Percentiles rank a stretch among this genome's conserved stretches.
These are phyloP conservation scores for Heliconius himera DNA, from an alignment of 1,140 invertebrate species.

Conservation along the genomic window DNA sequence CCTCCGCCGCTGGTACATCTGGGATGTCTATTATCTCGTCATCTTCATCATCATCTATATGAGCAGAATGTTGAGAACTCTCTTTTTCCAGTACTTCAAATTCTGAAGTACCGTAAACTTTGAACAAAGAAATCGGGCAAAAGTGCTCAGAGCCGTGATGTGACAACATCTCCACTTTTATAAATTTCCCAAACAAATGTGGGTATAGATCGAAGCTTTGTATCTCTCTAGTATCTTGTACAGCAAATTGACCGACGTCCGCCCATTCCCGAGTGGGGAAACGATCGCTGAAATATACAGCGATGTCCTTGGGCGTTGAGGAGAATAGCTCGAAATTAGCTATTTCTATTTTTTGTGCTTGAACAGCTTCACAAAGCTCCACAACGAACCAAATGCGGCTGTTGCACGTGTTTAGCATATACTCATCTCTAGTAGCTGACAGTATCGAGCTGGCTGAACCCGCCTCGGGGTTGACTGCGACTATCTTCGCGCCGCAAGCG, in stretches of 20 bases:
- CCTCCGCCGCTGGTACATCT: slow-evolving; percentile 66
- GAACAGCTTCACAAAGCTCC: slow-evolving; percentile 98
- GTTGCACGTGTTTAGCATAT: slow-evolving; percentile 98
- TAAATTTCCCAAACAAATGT: slow-evolving; percentile 95
- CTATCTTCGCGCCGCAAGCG: slow-evolving; percentile 98
- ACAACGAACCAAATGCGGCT: slow-evolving; percentile 97
- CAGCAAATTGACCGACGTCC: slow-evolving; percentile 92
- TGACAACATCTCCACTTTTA: slow-evolving; percentile 94
- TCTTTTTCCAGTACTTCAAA: slow-evolving; percentile 93
- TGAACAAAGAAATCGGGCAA: slow-evolving; percentile 96
- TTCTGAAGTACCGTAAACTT: slow-evolving; percentile 95
- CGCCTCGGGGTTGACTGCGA: slow-evolving; percentile 95
- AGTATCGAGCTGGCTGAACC: slow-evolving; percentile 92
- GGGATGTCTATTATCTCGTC: slow-evolving; percentile 83
- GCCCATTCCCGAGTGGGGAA: slow-evolving; percentile 97
- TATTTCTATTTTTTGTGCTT: slow-evolving; percentile 96
- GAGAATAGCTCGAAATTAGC: slow-evolving; percentile 99
- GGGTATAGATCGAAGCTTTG: slow-evolving; percentile 92
- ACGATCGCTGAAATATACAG: slow-evolving; percentile 93
- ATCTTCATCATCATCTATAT: slow-evolving; percentile 85
- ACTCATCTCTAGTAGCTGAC: slow-evolving; percentile 95
- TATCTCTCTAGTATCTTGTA: slow-evolving; percentile 92
- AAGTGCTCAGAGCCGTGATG: slow-evolving; percentile 98
- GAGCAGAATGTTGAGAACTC: slow-evolving; percentile 82
- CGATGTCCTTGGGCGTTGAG: slow-evolving; percentile 96